phyloP scores from a whole-genome alignment of 1,140 invertebrate species.

The Drosophila orosa region DNA sequence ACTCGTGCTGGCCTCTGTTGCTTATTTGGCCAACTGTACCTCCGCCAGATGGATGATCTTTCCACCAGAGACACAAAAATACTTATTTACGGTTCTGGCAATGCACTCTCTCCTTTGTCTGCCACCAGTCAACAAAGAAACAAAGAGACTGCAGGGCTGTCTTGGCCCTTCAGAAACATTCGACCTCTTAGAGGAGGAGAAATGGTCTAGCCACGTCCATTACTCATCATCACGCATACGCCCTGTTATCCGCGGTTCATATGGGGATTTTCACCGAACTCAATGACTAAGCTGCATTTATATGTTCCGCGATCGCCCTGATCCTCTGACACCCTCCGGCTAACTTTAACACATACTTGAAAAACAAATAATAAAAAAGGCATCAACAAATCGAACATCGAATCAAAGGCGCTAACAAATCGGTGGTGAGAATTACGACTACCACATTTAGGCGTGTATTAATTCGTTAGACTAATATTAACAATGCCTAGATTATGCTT shows the following conservation, averaged over 20 bases:
- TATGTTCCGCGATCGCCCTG: conserved; percentile 6
- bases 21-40: conserved; percentile 52
- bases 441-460: conserved; percentile 23
- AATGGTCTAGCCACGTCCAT: conserved; percentile 4
- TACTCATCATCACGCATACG: conserved; percentile 39
- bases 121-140: conserved; percentile 26
- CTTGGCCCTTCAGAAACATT: conserved; percentile 20
- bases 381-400: conserved; percentile 16
- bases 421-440: conserved; percentile 20
- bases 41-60: conserved; percentile 36
- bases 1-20: conserved; percentile 24
- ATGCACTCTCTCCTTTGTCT: conserved; percentile 35
- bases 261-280: conserved; percentile 16
- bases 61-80: conserved; percentile 5
- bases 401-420: conserved; percentile 34
- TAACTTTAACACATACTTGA: conserved; percentile 64
- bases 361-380: conserved; percentile 33
- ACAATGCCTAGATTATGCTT: conserved; percentile 42
- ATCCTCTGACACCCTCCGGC: conserved; percentile 38
- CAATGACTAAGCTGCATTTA: conserved; percentile 36
- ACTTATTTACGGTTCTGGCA: background rate
- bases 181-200: background rate
- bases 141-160: conserved; percentile 28
- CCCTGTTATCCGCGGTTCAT: conserved; percentile 10
- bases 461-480: conserved; percentile 37